Evolutionary conservation across 2,888 invertebrate genomes (phyloP).

Genomic region (Cactoblastis cactorum): DNA sequence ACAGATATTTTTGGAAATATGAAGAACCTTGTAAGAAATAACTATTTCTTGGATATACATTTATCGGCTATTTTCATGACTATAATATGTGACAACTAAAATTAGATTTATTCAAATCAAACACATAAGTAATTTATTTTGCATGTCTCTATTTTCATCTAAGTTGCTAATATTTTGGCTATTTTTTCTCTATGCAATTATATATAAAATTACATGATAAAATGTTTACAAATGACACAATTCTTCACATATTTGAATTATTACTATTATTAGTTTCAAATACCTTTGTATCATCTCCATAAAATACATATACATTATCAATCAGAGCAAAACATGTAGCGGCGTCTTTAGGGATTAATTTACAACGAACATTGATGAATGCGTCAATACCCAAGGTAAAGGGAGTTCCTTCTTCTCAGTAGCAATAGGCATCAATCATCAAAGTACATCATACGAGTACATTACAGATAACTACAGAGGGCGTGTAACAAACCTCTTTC

Average conservation of each 20-base stretch:
- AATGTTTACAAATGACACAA: neutral
- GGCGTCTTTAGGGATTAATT: constrained; percentile 47
- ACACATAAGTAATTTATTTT: too few species aligned
- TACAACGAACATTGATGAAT: constrained; percentile 45
- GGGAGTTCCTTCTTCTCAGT: constrained; percentile 39
- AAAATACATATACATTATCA: constrained; percentile 8
- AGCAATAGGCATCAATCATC: constrained; percentile 54
- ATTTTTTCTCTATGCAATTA: neutral
- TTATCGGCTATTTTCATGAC: too few species aligned
- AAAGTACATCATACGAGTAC: too few species aligned
- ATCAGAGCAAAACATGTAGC: constrained; percentile 17
- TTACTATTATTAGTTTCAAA: neutral
- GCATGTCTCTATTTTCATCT: too few species aligned
- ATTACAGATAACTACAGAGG: neutral
- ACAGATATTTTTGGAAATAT: too few species aligned
- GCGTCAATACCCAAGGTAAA: constrained; percentile 30
- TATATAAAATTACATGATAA: neutral
- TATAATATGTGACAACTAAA: too few species aligned
- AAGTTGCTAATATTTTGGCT: too few species aligned
- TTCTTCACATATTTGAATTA: neutral
- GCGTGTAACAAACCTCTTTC: neutral
- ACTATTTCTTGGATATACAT: too few species aligned
- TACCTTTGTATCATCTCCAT: too few species aligned
- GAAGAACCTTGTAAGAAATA: too few species aligned
- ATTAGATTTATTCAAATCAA: too few species aligned